phyloP scores from a whole-genome alignment of 2,888 invertebrate species.

The Pemphredon lugubris region DNA sequence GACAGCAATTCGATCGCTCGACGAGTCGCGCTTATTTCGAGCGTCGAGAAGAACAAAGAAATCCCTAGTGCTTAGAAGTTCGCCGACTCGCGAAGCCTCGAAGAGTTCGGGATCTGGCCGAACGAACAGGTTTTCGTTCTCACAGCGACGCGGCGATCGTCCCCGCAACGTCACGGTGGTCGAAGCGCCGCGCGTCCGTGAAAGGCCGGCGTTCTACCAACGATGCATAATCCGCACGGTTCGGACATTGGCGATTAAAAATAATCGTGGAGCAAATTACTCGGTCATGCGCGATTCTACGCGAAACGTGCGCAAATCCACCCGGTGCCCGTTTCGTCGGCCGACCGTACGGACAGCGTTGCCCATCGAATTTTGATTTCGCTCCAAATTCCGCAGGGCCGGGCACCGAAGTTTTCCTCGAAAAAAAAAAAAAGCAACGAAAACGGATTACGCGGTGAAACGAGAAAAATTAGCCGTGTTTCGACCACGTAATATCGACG shows the following conservation, averaged over 20 bases:
- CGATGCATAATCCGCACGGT: constrained; percentile 14
- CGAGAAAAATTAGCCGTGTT: neutral
- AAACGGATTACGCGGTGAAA: too few species aligned
- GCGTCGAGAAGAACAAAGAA: constrained; percentile 56
- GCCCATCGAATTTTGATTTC: neutral
- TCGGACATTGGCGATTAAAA: constrained; percentile 22
- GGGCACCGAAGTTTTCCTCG: neutral
- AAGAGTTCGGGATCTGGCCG: constrained; percentile 27
- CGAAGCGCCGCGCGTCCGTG: constrained; percentile 30
- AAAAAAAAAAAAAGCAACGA: too few species aligned
- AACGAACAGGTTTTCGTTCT: constrained; percentile 60
- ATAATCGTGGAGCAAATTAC: constrained; percentile 27
- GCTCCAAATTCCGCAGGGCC: neutral
- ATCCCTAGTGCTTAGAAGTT: constrained; percentile 60
- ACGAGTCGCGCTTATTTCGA: constrained; percentile 12
- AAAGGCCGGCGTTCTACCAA: constrained; percentile 33
- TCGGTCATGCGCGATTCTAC: neutral
- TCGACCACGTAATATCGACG: neutral
- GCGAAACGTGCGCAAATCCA: neutral
- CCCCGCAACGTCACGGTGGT: constrained; percentile 47
- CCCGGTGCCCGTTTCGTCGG: neutral
- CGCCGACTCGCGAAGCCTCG: constrained; percentile 32
- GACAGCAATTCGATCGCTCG: constrained; percentile 34
- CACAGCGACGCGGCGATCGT: constrained; percentile 41
- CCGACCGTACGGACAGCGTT: neutral